phyloP scores from a whole-genome alignment of 2,797 vertebrate species.

The Aeoliscus strigatus region DNA sequence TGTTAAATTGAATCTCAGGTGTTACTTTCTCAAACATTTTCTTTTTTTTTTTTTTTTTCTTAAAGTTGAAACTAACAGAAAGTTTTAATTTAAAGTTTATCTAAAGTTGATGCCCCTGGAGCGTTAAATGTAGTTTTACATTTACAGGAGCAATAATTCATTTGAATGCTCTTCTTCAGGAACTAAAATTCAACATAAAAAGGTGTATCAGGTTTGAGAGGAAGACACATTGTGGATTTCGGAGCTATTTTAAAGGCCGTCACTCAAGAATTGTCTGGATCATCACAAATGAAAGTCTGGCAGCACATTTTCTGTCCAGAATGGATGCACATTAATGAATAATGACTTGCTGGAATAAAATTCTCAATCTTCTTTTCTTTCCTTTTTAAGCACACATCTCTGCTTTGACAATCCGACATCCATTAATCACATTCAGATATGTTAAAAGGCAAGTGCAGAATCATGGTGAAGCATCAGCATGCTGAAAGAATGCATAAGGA shows the following conservation, averaged over 20 bases:
- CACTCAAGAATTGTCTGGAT: slow-evolving; percentile 20
- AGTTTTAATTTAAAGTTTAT: slow-evolving; percentile 27
- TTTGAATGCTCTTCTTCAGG: slow-evolving; percentile 14
- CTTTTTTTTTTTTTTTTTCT: slow-evolving; percentile 26
- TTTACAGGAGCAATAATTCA: slow-evolving; percentile 21
- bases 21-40: no score
- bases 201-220: slow-evolving; percentile 6
- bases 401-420: slow-evolving; percentile 35
- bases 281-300: slow-evolving; percentile 17
- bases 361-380: slow-evolving; percentile 14
- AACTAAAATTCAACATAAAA: slow-evolving; percentile 26
- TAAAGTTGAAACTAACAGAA: slow-evolving; percentile 10
- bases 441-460: slow-evolving; percentile 38
- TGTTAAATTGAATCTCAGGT: no score
- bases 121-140: slow-evolving; percentile 22
- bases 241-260: slow-evolving; percentile 30
- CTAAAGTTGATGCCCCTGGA: slow-evolving; percentile 14
- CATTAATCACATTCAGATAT: slow-evolving; percentile 35
- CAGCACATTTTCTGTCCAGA: slow-evolving; percentile 6
- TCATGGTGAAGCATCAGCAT: slow-evolving; percentile 15
- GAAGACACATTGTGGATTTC: slow-evolving; percentile 13
- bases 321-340: no score
- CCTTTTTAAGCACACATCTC: slow-evolving; percentile 17
- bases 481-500: slow-evolving; percentile 34
- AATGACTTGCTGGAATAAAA: slow-evolving; percentile 30